Percentiles rank a stretch among this genome's conserved stretches.
These are phyloP conservation scores for Melipona bicolor DNA, from an alignment of 2,888 invertebrate genomes.

Conservation along the genomic window DNA sequence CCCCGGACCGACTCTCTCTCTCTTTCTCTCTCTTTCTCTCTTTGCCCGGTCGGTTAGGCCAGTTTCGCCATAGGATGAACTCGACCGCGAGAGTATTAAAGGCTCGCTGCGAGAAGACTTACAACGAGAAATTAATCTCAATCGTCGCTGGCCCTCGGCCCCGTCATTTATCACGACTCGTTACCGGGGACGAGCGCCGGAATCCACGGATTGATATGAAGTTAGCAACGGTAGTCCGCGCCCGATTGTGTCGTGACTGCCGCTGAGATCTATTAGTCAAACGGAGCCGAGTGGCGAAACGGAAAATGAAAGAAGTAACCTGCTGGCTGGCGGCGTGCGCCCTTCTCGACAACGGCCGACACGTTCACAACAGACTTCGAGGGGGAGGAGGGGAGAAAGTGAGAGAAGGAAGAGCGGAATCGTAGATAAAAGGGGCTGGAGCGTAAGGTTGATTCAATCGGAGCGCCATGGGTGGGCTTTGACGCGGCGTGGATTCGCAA, in stretches of 20 bases:
- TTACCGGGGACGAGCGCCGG: slow-evolving; percentile 72
- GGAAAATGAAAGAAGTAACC: slow-evolving; percentile 53
- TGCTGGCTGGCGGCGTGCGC: slow-evolving; percentile 4
- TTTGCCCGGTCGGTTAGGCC: background rate
- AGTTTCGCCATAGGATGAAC: slow-evolving; percentile 27
- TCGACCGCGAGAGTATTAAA: slow-evolving; percentile 57
- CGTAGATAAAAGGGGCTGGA: slow-evolving; percentile 38
- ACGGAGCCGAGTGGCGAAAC: slow-evolving; percentile 43
- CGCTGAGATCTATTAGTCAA: slow-evolving; percentile 80
- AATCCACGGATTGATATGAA: slow-evolving; percentile 79
- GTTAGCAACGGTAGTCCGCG: slow-evolving; percentile 80
- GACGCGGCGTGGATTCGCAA: slow-evolving; percentile 55
- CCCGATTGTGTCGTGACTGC: slow-evolving; percentile 79
- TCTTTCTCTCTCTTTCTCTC: background rate
- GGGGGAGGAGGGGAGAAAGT: too few relatives aligned
- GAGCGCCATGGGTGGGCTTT: slow-evolving; percentile 67
- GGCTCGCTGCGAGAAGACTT: slow-evolving; percentile 46
- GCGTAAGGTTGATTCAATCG: slow-evolving; percentile 49
- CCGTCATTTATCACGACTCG: slow-evolving; percentile 82
- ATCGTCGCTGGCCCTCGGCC: slow-evolving; percentile 73
- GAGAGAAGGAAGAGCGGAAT: slow-evolving; percentile 14
- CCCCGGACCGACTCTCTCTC: background rate
- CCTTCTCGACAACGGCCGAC: background rate
- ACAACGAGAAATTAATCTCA: slow-evolving; percentile 81
- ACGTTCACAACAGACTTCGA: too few relatives aligned